Conservation (phyloP, 2,888 invertebrate species). For the Mesodorylaimus sp. region DNA sequence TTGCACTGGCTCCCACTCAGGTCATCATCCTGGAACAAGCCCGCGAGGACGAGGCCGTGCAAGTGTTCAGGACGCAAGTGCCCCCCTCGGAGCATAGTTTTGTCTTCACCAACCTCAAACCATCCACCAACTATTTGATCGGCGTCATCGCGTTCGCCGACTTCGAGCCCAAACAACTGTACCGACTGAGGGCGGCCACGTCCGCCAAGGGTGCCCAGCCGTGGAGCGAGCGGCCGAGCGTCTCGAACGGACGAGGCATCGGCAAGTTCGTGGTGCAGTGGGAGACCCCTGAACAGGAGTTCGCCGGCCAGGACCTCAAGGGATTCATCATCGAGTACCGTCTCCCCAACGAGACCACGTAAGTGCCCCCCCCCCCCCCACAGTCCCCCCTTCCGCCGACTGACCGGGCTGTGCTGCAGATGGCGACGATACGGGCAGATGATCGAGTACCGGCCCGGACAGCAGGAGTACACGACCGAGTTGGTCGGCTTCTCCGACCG, state of each 20-base stretch:
- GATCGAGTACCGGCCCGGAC: constrained; percentile 7
- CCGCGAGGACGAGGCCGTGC: constrained; percentile 1
- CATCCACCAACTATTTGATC: constrained; percentile 21
- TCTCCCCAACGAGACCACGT: constrained; percentile 25
- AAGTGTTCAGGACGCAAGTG: constrained; percentile 21
- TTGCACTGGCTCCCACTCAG: constrained; percentile 5
- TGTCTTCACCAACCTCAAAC: constrained; percentile 22
- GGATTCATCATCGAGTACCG: constrained; percentile 25
- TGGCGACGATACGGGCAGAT: constrained; percentile 9
- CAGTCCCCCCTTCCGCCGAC: too few species aligned
- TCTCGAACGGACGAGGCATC: background rate
- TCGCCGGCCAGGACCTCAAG: constrained; percentile 13
- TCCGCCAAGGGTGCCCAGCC: constrained; percentile 12
- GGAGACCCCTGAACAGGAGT: constrained; percentile 17
- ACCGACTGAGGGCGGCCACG: constrained; percentile 17
- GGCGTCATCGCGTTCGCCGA: constrained; percentile 28
- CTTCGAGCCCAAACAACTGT: constrained; percentile 24
- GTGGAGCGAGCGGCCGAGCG: constrained; percentile 1
- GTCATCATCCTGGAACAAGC: constrained; percentile 9
- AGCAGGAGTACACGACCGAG: constrained; percentile 5
- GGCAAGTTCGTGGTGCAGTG: constrained; percentile 17
- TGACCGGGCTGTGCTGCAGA: too few species aligned
- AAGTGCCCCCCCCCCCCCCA: background rate
- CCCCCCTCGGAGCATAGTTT: constrained; percentile 17
- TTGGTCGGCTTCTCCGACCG: constrained; percentile 7